Percentiles rank a stretch among this genome's conserved stretches.
phyloP scores from a whole-genome alignment of 2,113 vertebrate genomes.

The Cichladusa arquata region DNA sequence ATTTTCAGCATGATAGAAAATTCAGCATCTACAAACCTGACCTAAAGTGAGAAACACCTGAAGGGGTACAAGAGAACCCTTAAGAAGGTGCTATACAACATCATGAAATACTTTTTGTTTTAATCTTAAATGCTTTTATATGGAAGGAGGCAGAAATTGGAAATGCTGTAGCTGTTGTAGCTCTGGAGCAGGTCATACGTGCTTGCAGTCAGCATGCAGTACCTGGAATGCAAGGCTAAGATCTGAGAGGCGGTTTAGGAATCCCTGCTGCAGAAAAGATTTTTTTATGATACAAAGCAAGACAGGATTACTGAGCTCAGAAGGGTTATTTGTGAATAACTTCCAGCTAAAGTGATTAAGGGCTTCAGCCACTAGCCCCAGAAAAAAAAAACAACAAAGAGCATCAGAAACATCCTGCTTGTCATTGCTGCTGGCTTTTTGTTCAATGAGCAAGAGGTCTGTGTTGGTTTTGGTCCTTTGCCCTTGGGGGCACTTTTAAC shows the following conservation, averaged over 20 bases:
- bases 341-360: not conserved
- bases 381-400: not conserved
- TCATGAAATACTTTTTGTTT: not conserved
- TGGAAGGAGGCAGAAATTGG: not conserved
- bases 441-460: not conserved
- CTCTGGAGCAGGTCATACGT: not conserved
- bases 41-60: not conserved
- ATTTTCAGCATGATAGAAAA: not conserved
- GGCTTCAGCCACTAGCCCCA: not conserved
- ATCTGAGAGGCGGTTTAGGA: not conserved
- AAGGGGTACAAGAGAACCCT: not conserved
- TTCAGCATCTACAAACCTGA: not conserved
- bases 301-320: not conserved
- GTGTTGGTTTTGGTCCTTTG: constrained; percentile 1
- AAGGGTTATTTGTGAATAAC: not conserved
- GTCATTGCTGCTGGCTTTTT: not conserved
- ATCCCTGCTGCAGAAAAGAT: not conserved
- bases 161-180: not conserved
- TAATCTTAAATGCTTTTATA: not conserved
- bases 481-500: not conserved
- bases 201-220: not conserved
- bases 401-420: not conserved
- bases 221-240: not conserved
- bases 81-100: not conserved
- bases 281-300: not conserved